Conservation (phyloP, 2,797 vertebrate species). For the Chelon auratus region DNA sequence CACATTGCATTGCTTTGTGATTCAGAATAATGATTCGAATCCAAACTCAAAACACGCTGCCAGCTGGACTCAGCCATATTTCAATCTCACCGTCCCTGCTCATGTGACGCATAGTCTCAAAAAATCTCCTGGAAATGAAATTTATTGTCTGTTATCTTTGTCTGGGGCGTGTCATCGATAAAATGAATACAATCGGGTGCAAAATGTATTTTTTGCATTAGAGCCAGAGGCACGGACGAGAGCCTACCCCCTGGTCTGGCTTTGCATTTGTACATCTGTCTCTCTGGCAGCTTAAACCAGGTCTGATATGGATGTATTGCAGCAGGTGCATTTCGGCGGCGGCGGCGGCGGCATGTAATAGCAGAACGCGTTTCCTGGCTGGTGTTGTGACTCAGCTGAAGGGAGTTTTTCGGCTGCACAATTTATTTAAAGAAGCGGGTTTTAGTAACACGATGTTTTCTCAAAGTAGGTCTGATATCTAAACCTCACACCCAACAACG, state of each 20-base stretch:
- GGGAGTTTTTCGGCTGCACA: slow-evolving; percentile 1
- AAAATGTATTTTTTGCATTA: slow-evolving; percentile 3
- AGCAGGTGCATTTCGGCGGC: slow-evolving; percentile 20
- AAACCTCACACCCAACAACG: background rate
- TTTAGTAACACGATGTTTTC: background rate
- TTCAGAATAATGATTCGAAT: slow-evolving; percentile 5
- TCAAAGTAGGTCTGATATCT: background rate
- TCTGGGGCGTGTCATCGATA: background rate
- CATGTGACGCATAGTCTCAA: slow-evolving; percentile 1
- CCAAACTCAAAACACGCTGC: background rate
- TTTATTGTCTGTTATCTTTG: slow-evolving; percentile 17
- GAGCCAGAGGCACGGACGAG: background rate
- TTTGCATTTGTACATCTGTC: slow-evolving; percentile 3
- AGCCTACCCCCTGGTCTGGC: background rate
- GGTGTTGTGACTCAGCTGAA: slow-evolving; percentile 19
- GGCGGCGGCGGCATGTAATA: background rate
- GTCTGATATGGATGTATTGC: slow-evolving; percentile 32
- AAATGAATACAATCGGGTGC: slow-evolving; percentile 14
- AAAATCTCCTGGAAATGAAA: slow-evolving; percentile 25
- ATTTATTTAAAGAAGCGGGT: background rate
- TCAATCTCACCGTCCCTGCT: slow-evolving; percentile 6
- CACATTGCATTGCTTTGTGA: slow-evolving; percentile 14
- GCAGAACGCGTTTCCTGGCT: background rate
- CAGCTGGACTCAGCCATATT: slow-evolving; percentile 21
- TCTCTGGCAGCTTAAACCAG: background rate